Evolutionary conservation across 2,113 vertebrate species (phyloP), one percentile per base, ranked within the genome.

Genomic region (Tachuris rubrigastra): DNA sequence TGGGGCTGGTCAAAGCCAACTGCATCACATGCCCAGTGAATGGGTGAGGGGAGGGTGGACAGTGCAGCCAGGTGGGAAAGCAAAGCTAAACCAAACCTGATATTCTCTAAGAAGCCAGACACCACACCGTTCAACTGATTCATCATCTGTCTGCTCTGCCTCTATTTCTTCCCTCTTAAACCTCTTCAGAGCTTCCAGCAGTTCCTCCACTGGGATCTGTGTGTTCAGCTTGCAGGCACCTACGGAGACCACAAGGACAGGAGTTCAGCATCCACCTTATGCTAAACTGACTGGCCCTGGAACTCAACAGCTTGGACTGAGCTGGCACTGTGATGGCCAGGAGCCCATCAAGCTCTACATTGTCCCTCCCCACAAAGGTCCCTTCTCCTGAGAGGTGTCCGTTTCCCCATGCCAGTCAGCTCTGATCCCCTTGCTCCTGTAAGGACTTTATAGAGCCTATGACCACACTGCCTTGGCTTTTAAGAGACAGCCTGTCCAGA

Each of bases 181-280:
- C 19, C 7, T 82, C 78, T 97, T 97, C 63, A 97, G 84, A 46
- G 63, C 5, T 33, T 96, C 94, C 87, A 96, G 87, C 66, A 97
- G 71, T 15, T 92, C 94, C 15, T 92, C 89, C 78, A 96, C 92
- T 0, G 15, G 92, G 55, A 97, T 95, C 67, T 50, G 37, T 9
- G 96, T 97, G 87, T 56, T 93, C 24, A 60, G 8, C 47, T 69
- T 93, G 81, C 33, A 2, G 10, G 4, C 35, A 55, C 47, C 96
- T 96, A 49, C 1, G 5, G 23, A 67, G 15, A 87, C 1, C 37
- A 69, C 0, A 6, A 74, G 30, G 13, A 9, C 31, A 83, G n/a
- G 35, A 56, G 3, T 30, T 94, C 13, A 85, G 25, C 20, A 22
- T 9, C 10, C 17, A 31, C 1, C 15, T 68, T 20, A 14, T 28